Conservation (phyloP, 1,140 invertebrate genomes). For the Drosophila rufa region DNA sequence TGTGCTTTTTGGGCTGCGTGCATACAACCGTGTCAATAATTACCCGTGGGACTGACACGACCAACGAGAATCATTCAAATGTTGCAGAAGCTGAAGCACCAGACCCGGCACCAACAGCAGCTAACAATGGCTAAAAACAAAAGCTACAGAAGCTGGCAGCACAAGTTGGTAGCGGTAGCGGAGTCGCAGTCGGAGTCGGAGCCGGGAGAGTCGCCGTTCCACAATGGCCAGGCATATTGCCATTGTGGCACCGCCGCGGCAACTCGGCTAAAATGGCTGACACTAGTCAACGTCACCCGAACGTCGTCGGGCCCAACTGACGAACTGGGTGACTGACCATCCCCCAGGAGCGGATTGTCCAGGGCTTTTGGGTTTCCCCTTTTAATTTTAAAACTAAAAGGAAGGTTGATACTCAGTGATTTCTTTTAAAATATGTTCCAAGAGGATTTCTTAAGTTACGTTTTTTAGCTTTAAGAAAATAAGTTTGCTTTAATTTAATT, state of each 20-base stretch:
- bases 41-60: slow-evolving; percentile 85
- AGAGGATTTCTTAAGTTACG: neutral
- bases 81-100: slow-evolving; percentile 71
- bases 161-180: slow-evolving; percentile 45
- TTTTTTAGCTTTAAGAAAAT: too few species aligned
- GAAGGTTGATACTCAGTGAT: fast-evolving
- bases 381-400: neutral
- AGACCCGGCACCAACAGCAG: slow-evolving; percentile 32
- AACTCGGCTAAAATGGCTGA: slow-evolving; percentile 72
- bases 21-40: slow-evolving; percentile 85
- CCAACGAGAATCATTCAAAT: slow-evolving; percentile 84
- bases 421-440: neutral
- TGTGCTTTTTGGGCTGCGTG: slow-evolving; percentile 80
- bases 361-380: neutral
- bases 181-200: slow-evolving; percentile 9
- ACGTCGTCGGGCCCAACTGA: slow-evolving; percentile 40
- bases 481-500: too few species aligned
- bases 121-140: slow-evolving; percentile 83
- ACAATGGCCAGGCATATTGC: slow-evolving; percentile 60
- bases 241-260: slow-evolving; percentile 59
- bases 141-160: slow-evolving; percentile 46
- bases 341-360: slow-evolving; percentile 39
- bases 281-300: slow-evolving; percentile 52
- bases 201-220: slow-evolving; percentile 25
- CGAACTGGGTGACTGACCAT: slow-evolving; percentile 63